Percentiles rank a stretch among this genome's conserved stretches.
phyloP scores from a whole-genome alignment of 2,797 vertebrate species.

The Acanthurus leucopareius region DNA sequence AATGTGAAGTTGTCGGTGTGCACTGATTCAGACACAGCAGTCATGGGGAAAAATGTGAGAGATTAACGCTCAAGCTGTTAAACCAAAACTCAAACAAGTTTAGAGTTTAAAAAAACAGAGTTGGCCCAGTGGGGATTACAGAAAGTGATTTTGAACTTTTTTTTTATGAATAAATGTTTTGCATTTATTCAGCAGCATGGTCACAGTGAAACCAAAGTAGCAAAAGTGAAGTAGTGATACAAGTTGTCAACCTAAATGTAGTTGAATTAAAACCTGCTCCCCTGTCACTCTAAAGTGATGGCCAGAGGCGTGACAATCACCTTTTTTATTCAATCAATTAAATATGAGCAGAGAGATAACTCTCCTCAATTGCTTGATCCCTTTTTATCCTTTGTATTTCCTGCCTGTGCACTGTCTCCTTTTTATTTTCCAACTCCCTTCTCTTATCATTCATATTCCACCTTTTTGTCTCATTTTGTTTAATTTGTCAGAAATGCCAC shows the following conservation, averaged over 20 bases:
- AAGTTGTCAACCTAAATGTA: constrained; percentile 30
- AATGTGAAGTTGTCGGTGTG: neutral
- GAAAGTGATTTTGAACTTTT: constrained; percentile 15
- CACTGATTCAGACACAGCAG: constrained; percentile 34
- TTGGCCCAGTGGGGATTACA: neutral
- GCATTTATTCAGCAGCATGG: constrained; percentile 20
- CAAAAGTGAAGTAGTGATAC: constrained; percentile 1
- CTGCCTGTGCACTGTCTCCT: neutral
- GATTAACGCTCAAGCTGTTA: constrained; percentile 46
- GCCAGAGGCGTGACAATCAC: constrained; percentile 11
- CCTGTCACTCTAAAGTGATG: constrained; percentile 24
- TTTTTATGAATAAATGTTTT: constrained; percentile 9
- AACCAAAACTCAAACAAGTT: constrained; percentile 39
- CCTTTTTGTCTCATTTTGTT: constrained; percentile 27
- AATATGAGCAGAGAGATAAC: constrained; percentile 64
- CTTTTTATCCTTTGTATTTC: constrained; percentile 12
- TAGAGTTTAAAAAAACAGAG: constrained; percentile 14
- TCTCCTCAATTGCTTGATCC: constrained; percentile 51
- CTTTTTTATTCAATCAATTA: constrained; percentile 34
- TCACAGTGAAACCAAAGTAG: constrained; percentile 17
- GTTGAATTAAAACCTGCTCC: constrained; percentile 19
- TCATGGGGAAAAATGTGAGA: constrained; percentile 12
- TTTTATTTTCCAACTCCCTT: constrained; percentile 38
- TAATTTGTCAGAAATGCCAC: constrained; percentile 24
- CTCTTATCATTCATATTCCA: constrained; percentile 31